A percentile compares a stretch with the other conserved stretches of the same genome.
Evolutionary conservation across 1,140 invertebrate species (phyloP).

Genomic region (Trachymyrmex septentrionalis): DNA sequence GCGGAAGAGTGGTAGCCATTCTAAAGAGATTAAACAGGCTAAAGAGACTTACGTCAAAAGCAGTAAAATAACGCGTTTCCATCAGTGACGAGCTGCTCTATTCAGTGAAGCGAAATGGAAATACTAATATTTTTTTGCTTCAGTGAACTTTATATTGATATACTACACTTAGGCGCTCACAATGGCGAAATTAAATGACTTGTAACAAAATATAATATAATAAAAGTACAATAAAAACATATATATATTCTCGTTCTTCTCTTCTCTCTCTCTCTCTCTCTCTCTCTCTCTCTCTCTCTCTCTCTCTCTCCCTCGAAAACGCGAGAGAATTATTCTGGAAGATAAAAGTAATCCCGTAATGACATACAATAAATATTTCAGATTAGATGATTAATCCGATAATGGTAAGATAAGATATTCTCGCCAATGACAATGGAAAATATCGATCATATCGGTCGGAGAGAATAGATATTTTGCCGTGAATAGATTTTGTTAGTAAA

Average conservation of each 20-base stretch:
- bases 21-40: constrained; percentile 39
- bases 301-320: background rate
- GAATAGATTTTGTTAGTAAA: background rate
- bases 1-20: constrained; percentile 33
- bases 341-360: background rate
- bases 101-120: constrained; percentile 8
- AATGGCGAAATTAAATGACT: background rate
- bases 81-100: constrained; percentile 16
- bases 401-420: constrained; percentile 15
- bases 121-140: constrained; percentile 14
- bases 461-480: background rate
- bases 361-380: background rate
- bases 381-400: background rate
- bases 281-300: no score
- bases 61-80: constrained; percentile 36
- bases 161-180: background rate
- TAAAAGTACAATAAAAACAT: background rate
- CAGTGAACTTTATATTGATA: background rate
- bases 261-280: background rate
- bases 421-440: background rate
- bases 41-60: background rate
- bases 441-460: background rate
- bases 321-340: background rate
- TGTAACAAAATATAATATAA: background rate
- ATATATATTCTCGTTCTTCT: background rate